Base-by-base conservation (phyloP, 2,113 vertebrate genomes). In the Catharus fuscescens region DNA sequence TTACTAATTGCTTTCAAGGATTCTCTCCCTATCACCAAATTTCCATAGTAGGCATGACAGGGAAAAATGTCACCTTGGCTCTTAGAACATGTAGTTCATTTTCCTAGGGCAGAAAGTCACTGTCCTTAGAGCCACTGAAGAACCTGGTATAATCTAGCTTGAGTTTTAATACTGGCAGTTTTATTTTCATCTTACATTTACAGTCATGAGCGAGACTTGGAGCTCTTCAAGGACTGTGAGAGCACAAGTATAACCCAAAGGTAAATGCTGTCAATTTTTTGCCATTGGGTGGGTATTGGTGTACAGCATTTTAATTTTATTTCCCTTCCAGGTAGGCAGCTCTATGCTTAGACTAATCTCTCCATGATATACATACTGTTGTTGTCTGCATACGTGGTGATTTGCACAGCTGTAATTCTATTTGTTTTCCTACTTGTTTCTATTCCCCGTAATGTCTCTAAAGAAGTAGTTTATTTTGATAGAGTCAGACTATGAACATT, bases 141-240 rank as follows among this genome's bases (percentile, higher is more conserved):
- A 93, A 91, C 80, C 47, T 88, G 72, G 38, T 92, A 25, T 91
- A 82, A 80, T 77, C 76, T 94, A 91, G 70, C 64, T 65, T 86
- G 85, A 90, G 76, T 95, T 65, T 93, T 93, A 88, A 94, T 96
- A 78, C 74, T 62, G 80, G 70, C 85, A 88, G 78, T 83, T 91
- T 96, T 95, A 86, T 94, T 97, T 97, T 97, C 84, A 86, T 96
- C 81, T 95, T 96, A 89, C 70, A 89, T 88, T 94, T 96, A 77
- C 60, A 94, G 44, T 94, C 87, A 95, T 54, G 71, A 95, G 90
- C 2, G 6, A 95, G 66, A 93, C 79, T 91, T 97, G 80, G 28
- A 38, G 76, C 93, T 97, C 93, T 96, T 94, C 82, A 96, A 88
- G 80, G 95, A 23, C 92, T 89, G 73, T 86, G 89, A 92, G 83